Percentiles rank a stretch among this genome's conserved stretches.
Evolutionary conservation across 2,113 vertebrate genomes (phyloP).

Genomic region (Coptodon bakossiorum): DNA sequence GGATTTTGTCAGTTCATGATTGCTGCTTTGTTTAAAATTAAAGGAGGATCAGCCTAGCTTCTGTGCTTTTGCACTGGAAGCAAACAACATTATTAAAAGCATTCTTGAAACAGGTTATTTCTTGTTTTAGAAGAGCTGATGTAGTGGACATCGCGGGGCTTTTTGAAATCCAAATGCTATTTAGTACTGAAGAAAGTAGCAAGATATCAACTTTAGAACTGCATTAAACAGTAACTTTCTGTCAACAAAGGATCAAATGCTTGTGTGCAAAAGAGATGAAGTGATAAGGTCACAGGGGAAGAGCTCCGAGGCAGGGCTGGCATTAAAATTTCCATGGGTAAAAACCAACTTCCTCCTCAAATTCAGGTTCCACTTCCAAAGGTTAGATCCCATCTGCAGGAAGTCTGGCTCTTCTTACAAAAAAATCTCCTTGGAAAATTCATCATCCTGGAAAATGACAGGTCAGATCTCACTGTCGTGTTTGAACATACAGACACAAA

Average conservation of each 20-base stretch:
- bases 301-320: background rate
- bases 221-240: background rate
- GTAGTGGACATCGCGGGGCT: background rate
- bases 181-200: background rate
- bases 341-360: background rate
- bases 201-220: background rate
- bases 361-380: background rate
- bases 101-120: background rate
- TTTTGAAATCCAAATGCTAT: background rate
- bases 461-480: background rate
- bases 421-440: background rate
- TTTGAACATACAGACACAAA: background rate
- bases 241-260: background rate
- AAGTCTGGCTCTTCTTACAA: background rate
- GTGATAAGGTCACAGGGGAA: background rate
- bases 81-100: background rate
- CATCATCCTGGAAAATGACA: background rate
- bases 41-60: background rate
- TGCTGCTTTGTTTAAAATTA: background rate
- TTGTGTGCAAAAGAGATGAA: background rate
- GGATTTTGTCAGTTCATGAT: background rate
- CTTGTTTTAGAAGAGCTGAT: background rate
- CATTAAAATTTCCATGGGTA: background rate
- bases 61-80: background rate
- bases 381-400: background rate